Evolutionary conservation across 2,797 vertebrate genomes (phyloP).

Genomic region (Pseudochirops cupreus): DNA sequence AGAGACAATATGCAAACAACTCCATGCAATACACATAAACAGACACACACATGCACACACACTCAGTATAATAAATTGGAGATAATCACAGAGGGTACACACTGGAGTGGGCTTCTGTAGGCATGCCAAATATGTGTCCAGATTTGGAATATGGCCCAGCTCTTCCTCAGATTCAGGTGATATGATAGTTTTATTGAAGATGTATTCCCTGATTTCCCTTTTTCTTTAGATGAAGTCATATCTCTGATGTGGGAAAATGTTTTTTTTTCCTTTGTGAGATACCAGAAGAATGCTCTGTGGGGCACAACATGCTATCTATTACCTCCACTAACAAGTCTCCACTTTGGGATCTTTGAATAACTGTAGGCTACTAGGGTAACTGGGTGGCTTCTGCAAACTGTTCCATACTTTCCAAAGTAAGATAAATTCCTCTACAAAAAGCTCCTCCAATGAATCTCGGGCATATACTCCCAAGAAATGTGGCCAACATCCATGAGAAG

Average conservation of each 20-base stretch:
- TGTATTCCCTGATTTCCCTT: background rate
- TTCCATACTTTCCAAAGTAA: background rate
- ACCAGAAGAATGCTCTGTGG: background rate
- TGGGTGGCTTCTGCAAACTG: background rate
- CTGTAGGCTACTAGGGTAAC: background rate
- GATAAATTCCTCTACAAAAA: background rate
- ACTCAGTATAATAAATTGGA: background rate
- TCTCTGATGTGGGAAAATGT: background rate
- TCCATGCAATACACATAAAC: too few species aligned
- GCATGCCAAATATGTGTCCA: background rate
- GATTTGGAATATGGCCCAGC: background rate
- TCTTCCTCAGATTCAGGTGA: background rate
- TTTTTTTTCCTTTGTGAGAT: background rate
- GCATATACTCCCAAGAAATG: background rate
- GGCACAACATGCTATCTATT: background rate
- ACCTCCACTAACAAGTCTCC: background rate
- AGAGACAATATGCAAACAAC: too few species aligned
- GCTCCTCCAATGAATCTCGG: background rate
- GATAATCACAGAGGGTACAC: background rate
- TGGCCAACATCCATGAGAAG: background rate
- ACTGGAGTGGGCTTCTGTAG: background rate
- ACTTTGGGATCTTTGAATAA: background rate
- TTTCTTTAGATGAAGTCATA: background rate
- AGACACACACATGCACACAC: too few species aligned
- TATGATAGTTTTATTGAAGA: background rate